phyloP scores from a whole-genome alignment of 2,888 invertebrate species.

The Cephus rjabovi region DNA sequence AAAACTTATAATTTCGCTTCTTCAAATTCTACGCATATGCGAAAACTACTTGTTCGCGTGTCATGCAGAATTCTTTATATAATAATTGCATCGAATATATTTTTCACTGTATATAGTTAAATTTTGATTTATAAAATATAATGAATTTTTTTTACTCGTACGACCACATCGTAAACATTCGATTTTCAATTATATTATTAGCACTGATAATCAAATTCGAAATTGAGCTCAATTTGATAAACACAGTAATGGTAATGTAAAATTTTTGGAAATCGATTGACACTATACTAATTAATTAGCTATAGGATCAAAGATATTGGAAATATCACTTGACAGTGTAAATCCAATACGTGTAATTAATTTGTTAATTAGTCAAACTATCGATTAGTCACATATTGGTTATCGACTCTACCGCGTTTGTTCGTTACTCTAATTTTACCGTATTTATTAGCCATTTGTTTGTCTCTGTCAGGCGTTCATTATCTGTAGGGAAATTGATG shows the following conservation, averaged over 20 bases:
- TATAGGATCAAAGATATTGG: background rate
- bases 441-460: background rate
- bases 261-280: background rate
- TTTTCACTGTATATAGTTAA: too few relatives aligned
- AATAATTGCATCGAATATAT: too few relatives aligned
- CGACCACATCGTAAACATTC: too few relatives aligned
- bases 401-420: background rate
- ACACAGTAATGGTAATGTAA: fast-evolving
- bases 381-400: background rate
- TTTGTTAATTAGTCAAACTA: background rate
- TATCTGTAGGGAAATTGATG: background rate
- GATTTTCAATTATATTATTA: too few relatives aligned
- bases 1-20: background rate
- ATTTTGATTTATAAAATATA: too few relatives aligned
- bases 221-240: background rate
- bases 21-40: background rate
- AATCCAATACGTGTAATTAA: background rate
- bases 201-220: background rate
- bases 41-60: background rate
- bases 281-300: background rate
- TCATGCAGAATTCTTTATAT: background rate
- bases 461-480: background rate
- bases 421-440: background rate
- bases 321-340: background rate
- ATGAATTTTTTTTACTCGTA: too few relatives aligned